phyloP scores from a whole-genome alignment of 2,888 invertebrate species.

The Drosophila tanythrix region DNA sequence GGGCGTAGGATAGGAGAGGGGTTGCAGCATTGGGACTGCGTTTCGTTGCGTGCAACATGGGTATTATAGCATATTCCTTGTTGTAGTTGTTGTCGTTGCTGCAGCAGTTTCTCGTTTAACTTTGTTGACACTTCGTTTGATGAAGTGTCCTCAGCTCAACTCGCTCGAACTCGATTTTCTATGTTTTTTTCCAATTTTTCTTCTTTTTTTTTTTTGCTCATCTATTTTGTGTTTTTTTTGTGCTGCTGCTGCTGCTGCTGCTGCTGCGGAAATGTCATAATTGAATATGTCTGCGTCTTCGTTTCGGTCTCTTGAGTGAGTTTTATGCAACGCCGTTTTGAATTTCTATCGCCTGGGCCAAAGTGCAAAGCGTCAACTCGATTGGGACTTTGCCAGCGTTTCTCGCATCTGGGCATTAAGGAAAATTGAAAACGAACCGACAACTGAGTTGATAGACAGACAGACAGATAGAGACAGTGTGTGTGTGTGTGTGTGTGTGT shows the following conservation, averaged over 20 bases:
- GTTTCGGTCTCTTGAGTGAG: conserved; percentile 60
- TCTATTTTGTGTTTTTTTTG: neutral
- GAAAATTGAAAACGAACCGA: conserved; percentile 69
- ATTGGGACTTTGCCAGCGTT: conserved; percentile 49
- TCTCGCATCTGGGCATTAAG: conserved; percentile 55
- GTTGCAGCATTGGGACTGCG: neutral
- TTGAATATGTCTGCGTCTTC: conserved; percentile 69
- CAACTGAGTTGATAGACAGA: conserved; percentile 53
- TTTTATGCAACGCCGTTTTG: conserved; percentile 57
- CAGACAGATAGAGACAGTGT: neutral
- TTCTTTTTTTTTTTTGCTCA: neutral
- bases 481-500: too few species aligned
- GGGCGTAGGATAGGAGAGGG: conserved; percentile 1
- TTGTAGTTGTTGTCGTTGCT: conserved; percentile 28
- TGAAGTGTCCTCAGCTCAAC: conserved; percentile 59
- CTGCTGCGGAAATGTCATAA: conserved; percentile 58
- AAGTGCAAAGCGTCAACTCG: conserved; percentile 40
- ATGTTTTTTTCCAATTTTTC: neutral
- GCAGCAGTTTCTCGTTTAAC: conserved; percentile 72
- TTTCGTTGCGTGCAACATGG: conserved; percentile 60
- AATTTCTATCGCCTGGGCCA: conserved; percentile 56
- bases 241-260: neutral
- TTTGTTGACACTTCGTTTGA: conserved; percentile 73
- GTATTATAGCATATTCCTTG: conserved; percentile 53
- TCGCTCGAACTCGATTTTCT: conserved; percentile 15